Evolutionary conservation across 2,888 invertebrate species (phyloP).

Genomic region (Nephrotoma flavescens): DNA sequence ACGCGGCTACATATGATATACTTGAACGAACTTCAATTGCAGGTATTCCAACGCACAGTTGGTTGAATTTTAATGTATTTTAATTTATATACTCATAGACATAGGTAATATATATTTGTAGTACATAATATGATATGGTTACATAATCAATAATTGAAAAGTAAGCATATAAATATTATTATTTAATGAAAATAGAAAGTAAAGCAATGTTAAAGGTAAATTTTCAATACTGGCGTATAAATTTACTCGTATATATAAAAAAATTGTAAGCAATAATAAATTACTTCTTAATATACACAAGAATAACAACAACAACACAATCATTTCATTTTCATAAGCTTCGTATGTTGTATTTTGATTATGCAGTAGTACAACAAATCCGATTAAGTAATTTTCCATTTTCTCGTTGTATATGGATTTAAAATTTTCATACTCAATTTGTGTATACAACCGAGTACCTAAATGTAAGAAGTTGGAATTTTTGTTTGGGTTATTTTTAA

Average conservation of each 20-base stretch:
- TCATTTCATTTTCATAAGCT: background rate
- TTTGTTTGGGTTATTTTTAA: background rate
- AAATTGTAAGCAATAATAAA: background rate
- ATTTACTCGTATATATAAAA: background rate
- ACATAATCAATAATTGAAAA: constrained; percentile 3
- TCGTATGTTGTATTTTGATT: background rate
- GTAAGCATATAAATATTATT: constrained; percentile 1
- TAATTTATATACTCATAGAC: background rate
- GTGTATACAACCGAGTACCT: background rate
- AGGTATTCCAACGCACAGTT: background rate
- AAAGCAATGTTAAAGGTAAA: constrained; percentile 3
- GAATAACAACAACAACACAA: background rate
- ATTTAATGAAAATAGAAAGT: constrained; percentile 1
- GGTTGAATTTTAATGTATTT: background rate
- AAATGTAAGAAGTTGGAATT: background rate
- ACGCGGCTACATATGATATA: background rate
- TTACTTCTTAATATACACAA: background rate
- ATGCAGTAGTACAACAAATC: background rate
- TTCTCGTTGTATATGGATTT: background rate
- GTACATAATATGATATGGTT: background rate
- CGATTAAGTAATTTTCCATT: background rate
- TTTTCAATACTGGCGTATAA: background rate
- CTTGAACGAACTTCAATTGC: background rate
- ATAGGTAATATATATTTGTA: no score
- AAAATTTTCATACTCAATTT: background rate